phyloP scores from a whole-genome alignment of 2,888 invertebrate genomes.

The Trachelus troglodyta region DNA sequence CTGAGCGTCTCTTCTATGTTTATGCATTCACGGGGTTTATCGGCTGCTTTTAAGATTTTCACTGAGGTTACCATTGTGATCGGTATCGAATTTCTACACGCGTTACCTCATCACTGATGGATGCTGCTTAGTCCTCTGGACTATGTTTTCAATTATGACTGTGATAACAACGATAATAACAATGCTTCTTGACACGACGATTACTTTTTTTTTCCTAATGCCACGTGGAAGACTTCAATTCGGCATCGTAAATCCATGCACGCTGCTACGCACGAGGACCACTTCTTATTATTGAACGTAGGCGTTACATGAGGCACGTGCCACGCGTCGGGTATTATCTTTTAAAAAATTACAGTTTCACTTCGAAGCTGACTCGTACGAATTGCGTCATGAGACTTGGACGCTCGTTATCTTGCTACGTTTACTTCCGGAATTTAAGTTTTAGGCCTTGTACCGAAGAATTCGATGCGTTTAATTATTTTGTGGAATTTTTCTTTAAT shows the following conservation, averaged over 20 bases:
- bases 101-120: too few relatives aligned
- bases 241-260: constrained; percentile 60
- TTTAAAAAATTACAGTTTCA: constrained; percentile 26
- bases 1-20: constrained; percentile 16
- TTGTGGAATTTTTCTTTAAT: too few relatives aligned
- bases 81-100: too few relatives aligned
- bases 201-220: constrained; percentile 26
- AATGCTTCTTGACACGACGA: constrained; percentile 21
- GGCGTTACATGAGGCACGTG: constrained; percentile 55
- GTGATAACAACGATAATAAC: neutral
- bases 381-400: constrained; percentile 32
- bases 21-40: too few relatives aligned
- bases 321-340: constrained; percentile 34
- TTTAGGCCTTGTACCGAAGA: too few relatives aligned
- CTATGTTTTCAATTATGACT: too few relatives aligned
- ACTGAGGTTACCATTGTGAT: too few relatives aligned
- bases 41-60: too few relatives aligned
- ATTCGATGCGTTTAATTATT: too few relatives aligned
- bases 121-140: too few relatives aligned
- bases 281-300: constrained; percentile 36
- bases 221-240: constrained; percentile 46
- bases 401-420: constrained; percentile 21
- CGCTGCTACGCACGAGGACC: constrained; percentile 7
- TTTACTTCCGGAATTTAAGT: constrained; percentile 19
- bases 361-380: constrained; percentile 4